Conservation (phyloP, 1,140 invertebrate genomes). For the Carposina sasakii region DNA sequence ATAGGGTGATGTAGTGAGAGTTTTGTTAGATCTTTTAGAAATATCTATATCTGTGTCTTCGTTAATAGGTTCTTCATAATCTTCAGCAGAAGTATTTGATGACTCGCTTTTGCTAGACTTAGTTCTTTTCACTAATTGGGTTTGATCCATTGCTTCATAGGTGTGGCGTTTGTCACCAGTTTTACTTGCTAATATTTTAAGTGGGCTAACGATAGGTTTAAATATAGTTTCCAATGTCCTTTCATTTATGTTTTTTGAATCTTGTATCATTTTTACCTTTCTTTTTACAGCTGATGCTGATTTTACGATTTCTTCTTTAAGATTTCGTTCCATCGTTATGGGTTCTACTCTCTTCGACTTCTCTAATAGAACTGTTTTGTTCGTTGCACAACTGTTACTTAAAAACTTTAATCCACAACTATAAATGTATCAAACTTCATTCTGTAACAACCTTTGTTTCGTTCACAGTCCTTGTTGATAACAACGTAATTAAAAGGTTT, state of each 20-base stretch:
- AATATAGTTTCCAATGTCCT: too few relatives aligned
- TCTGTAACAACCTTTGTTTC: constrained; percentile 16
- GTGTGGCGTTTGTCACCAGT: too few relatives aligned
- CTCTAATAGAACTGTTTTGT: too few relatives aligned
- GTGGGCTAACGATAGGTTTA: too few relatives aligned
- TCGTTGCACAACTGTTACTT: too few relatives aligned
- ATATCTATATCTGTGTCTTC: too few relatives aligned
- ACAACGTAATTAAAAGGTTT: constrained; percentile 15
- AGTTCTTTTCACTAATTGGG: neutral
- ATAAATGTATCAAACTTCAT: constrained; percentile 17
- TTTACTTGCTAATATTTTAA: too few relatives aligned
- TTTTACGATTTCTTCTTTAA: constrained; percentile 9
- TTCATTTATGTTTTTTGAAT: too few relatives aligned
- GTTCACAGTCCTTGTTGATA: constrained; percentile 15
- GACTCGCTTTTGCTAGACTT: neutral
- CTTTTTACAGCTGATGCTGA: constrained; percentile 6
- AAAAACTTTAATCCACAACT: constrained; percentile 3
- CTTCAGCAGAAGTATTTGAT: neutral
- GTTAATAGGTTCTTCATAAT: neutral
- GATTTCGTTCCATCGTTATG: constrained; percentile 7
- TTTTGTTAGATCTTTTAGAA: too few relatives aligned
- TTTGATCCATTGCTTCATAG: constrained; percentile 1
- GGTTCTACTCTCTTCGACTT: too few relatives aligned
- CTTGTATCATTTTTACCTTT: constrained; percentile 8
- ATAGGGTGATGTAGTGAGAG: too few relatives aligned